These are phyloP conservation scores for Ochropleura plecta DNA, from an alignment of 2,888 invertebrate species.

Conservation along the genomic window DNA sequence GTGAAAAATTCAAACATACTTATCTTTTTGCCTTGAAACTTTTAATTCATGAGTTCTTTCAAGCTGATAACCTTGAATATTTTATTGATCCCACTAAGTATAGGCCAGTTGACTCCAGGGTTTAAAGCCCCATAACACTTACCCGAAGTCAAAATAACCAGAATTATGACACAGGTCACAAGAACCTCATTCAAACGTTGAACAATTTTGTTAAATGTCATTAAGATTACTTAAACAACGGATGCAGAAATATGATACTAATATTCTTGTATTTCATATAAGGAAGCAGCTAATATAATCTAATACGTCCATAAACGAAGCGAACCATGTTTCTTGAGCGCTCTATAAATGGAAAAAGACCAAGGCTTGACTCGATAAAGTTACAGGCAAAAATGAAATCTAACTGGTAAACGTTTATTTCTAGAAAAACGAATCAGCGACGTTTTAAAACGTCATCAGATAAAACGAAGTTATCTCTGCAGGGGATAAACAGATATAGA, in stretches of 20 bases:
- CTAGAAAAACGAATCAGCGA: conserved; percentile 22
- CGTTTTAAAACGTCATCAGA: conserved; percentile 14
- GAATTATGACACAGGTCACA: conserved; percentile 24
- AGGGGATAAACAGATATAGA: conserved; percentile 45
- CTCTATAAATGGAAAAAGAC: conserved; percentile 33
- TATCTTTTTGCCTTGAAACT: conserved; percentile 19
- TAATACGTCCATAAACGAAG: conserved; percentile 54
- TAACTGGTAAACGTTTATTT: conserved; percentile 27
- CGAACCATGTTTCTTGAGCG: conserved; percentile 33
- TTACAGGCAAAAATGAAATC: conserved; percentile 31
- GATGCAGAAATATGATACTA: conserved; percentile 38
- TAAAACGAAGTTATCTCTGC: conserved; percentile 43
- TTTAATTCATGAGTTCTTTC: conserved; percentile 16
- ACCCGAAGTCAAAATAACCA: conserved; percentile 9
- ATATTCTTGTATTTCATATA: conserved; percentile 42
- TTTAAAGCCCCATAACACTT: conserved; percentile 14
- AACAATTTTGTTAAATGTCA: conserved; percentile 18
- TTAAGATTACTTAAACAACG: conserved; percentile 21
- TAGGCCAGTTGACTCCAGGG: conserved; percentile 45
- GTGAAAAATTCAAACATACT: conserved; percentile 6
- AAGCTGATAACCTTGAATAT: conserved; percentile 44
- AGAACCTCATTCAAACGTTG: not conserved
- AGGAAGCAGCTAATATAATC: conserved; percentile 43
- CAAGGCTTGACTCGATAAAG: conserved; percentile 26
- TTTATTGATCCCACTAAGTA: conserved; percentile 45